Percentiles rank a stretch among this genome's conserved stretches.
Evolutionary conservation across 2,888 invertebrate genomes (phyloP).

Genomic region (Gymnosoma rotundatum): DNA sequence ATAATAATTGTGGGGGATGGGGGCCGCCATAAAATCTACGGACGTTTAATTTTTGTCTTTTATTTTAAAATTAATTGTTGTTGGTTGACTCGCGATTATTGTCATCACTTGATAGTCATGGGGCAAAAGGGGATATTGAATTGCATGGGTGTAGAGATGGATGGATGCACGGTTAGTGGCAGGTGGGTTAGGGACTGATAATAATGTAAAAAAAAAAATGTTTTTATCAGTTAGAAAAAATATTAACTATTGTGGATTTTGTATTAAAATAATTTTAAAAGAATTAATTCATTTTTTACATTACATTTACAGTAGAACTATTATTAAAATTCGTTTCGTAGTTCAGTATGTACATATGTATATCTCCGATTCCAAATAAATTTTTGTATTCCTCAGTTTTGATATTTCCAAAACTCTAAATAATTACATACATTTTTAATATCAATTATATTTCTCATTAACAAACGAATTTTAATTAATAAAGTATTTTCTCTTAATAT

Average conservation of each 20-base stretch:
- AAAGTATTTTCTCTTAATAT: conserved; percentile 28
- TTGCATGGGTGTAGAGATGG: conserved; percentile 53
- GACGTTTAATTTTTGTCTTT: conserved; percentile 41
- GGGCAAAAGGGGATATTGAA: conserved; percentile 21
- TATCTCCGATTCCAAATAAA: too few species aligned
- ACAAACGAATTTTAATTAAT: conserved; percentile 14
- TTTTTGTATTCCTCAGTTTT: too few species aligned
- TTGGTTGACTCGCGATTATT: conserved; percentile 58
- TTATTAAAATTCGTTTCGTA: too few species aligned
- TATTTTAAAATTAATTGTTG: conserved; percentile 39
- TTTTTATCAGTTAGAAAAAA: neutral
- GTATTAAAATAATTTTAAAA: neutral
- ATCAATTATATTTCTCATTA: conserved; percentile 5
- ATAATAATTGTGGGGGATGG: conserved; percentile 53
- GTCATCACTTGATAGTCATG: conserved; percentile 19
- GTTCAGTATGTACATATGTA: too few species aligned
- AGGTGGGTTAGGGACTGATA: conserved; percentile 27
- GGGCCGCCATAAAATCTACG: conserved; percentile 49
- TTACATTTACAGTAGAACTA: too few species aligned
- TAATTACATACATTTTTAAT: too few species aligned
- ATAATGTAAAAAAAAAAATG: conserved; percentile 11
- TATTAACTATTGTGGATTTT: neutral
- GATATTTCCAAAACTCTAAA: too few species aligned
- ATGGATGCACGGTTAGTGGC: conserved; percentile 13
- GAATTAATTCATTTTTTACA: neutral